A percentile compares a stretch with the other conserved stretches of the same genome.
Evolutionary conservation across 2,797 vertebrate genomes (phyloP).

Genomic region (Protosalanx chinensis): DNA sequence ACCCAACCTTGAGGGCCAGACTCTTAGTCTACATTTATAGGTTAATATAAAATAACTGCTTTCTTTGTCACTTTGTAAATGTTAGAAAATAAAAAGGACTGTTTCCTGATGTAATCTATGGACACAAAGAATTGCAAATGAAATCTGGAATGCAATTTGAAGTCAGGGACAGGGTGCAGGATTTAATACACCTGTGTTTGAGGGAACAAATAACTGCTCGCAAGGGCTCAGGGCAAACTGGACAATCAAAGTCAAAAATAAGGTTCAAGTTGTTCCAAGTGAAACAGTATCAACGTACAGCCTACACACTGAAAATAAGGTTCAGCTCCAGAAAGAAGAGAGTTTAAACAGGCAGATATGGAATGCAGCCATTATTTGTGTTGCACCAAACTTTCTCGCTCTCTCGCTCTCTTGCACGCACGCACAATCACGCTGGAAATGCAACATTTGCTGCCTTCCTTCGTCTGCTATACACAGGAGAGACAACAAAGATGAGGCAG

Average conservation of each 20-base stretch:
- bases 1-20: conserved; percentile 32
- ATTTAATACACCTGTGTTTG: conserved; percentile 49
- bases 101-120: conserved; percentile 46
- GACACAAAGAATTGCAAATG: conserved; percentile 37
- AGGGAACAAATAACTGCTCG: conserved; percentile 50
- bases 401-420: conserved; percentile 15
- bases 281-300: background rate
- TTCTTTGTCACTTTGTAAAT: conserved; percentile 37
- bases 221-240: conserved; percentile 36
- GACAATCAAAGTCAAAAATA: conserved; percentile 32
- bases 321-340: conserved; percentile 4
- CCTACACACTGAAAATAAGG: conserved; percentile 17
- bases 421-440: conserved; percentile 10
- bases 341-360: background rate
- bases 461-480: conserved; percentile 29
- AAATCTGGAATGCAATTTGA: conserved; percentile 40
- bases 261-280: background rate
- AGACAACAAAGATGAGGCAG: conserved; percentile 1
- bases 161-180: conserved; percentile 12
- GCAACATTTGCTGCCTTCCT: conserved; percentile 20
- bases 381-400: conserved; percentile 7
- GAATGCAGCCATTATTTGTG: too few species aligned
- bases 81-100: conserved; percentile 26
- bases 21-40: conserved; percentile 43
- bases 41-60: conserved; percentile 43